These are phyloP conservation scores for Pyrrhia umbra DNA, from an alignment of 2,888 invertebrate genomes.

Conservation along the genomic window DNA sequence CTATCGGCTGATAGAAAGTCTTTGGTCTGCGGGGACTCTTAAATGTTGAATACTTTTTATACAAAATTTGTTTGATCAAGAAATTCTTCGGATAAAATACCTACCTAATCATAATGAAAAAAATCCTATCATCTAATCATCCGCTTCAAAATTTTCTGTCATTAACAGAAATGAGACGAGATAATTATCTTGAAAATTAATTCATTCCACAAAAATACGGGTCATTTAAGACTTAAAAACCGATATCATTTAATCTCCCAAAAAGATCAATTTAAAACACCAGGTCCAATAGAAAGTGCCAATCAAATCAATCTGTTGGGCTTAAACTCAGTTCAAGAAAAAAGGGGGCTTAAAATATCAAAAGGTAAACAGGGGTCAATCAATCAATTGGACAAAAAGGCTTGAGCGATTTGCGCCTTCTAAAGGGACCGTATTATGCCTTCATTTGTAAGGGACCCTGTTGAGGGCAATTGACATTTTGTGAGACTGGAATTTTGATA, in stretches of 20 bases:
- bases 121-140: too few species aligned
- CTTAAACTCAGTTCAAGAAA: conserved; percentile 20
- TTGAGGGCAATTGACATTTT: conserved; percentile 30
- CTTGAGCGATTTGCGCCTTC: conserved; percentile 43
- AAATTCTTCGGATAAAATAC: too few species aligned
- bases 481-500: conserved; percentile 27
- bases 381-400: conserved; percentile 37
- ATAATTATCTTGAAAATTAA: not conserved
- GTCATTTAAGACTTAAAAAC: not conserved
- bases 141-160: not conserved
- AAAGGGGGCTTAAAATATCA: conserved; percentile 33
- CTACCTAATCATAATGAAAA: not conserved
- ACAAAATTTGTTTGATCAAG: too few species aligned
- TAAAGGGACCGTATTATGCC: conserved; percentile 40
- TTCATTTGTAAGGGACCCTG: conserved; percentile 38
- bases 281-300: conserved; percentile 21
- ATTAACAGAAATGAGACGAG: not conserved
- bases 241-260: conserved; percentile 1
- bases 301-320: conserved; percentile 30
- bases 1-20: too few species aligned
- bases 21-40: too few species aligned
- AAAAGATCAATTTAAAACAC: not conserved
- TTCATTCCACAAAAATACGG: not conserved
- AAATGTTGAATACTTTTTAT: too few species aligned
- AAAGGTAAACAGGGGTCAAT: conserved; percentile 42